Conservation (phyloP, 1,140 invertebrate species). For the Pomacea maculata region DNA sequence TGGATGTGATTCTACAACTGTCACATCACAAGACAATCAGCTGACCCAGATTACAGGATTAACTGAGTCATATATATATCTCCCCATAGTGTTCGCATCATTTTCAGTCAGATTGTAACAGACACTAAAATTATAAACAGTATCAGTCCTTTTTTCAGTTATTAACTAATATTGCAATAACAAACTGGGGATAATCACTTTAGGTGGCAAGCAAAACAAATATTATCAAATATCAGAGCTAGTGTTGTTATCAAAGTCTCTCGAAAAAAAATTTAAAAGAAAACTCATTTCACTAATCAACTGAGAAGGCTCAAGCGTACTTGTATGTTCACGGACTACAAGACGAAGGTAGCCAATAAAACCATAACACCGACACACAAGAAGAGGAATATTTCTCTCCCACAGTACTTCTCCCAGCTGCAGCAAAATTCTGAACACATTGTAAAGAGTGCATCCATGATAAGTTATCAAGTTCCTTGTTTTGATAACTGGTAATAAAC, state of each 20-base stretch:
- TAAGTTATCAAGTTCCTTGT: conserved; percentile 30
- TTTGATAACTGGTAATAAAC: not conserved
- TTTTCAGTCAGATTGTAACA: not conserved
- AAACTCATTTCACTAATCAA: not conserved
- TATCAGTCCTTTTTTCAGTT: not conserved
- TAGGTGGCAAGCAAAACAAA: too few species aligned
- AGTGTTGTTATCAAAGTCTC: not conserved
- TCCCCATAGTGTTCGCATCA: not conserved
- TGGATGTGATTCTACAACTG: conserved; percentile 91
- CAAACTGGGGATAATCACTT: too few species aligned
- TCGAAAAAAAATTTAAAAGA: not conserved
- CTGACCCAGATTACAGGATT: not conserved
- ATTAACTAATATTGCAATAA: not conserved
- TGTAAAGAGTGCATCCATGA: not conserved
- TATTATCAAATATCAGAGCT: too few species aligned
- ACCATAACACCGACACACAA: conserved; percentile 89
- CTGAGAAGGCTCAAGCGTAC: not conserved
- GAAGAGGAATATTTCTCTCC: conserved; percentile 84
- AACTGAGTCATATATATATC: not conserved
- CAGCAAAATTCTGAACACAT: conserved; percentile 69
- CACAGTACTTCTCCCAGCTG: conserved; percentile 83
- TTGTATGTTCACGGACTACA: conserved; percentile 66
- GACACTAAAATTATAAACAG: not conserved
- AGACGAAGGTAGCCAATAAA: conserved; percentile 91
- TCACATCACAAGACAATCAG: conserved; percentile 27